phyloP scores from a whole-genome alignment of 1,140 invertebrate genomes.

The Arctopsyche grandis region DNA sequence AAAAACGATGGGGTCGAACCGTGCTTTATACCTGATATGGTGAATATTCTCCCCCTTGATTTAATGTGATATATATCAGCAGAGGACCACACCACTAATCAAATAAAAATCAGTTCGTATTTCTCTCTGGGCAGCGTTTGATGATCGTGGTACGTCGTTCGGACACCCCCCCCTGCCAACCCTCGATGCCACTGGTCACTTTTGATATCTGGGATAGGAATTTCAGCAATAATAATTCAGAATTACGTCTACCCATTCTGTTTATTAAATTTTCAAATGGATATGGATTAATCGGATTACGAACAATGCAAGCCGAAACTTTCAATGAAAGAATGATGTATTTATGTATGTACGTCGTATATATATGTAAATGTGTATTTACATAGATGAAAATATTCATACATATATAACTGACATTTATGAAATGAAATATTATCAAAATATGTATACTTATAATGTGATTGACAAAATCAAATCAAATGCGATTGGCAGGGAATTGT shows the following conservation, averaged over 20 bases:
- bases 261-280: constrained; percentile 46
- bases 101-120: constrained; percentile 53
- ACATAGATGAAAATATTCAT: too few relatives aligned
- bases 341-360: too few relatives aligned
- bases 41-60: constrained; percentile 19
- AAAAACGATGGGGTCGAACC: not conserved
- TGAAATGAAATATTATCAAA: too few relatives aligned
- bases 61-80: constrained; percentile 38
- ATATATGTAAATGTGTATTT: too few relatives aligned
- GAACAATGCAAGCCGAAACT: not conserved
- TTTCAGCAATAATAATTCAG: constrained; percentile 51
- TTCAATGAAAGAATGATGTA: not conserved
- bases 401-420: too few relatives aligned
- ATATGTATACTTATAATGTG: too few relatives aligned
- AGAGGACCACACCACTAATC: constrained; percentile 45
- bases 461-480: too few relatives aligned
- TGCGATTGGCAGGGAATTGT: too few relatives aligned
- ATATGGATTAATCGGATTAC: constrained; percentile 40
- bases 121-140: constrained; percentile 22
- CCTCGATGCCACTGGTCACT: constrained; percentile 52
- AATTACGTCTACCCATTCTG: not conserved
- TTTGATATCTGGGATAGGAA: constrained; percentile 50
- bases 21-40: constrained; percentile 34
- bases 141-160: not conserved
- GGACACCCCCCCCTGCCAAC: constrained; percentile 13